Evolutionary conservation across 2,888 invertebrate species (phyloP), one percentile per base, ranked within the genome.

Genomic region (Candidula unifasciata): DNA sequence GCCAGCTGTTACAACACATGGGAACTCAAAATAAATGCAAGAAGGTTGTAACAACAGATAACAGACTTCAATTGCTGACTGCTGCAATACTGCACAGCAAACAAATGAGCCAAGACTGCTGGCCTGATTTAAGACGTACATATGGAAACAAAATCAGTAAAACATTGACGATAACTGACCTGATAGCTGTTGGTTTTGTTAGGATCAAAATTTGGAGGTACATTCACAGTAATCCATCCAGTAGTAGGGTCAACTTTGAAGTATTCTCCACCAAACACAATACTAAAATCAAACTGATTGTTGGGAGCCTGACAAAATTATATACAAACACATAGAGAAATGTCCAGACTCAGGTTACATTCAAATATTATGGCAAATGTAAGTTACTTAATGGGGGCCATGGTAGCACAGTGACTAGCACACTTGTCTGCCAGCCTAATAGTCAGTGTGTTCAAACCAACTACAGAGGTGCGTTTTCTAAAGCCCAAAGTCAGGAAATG

Each of bases 141-240:
- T 10, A 13, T 44, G 44, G 44, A 6, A 44, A 10, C 13, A n/a
- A 54, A 10, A 54, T 54, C 10, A 13, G 18, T 24, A 16, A 60
- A 60, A 24, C 18, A 6, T 18, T 2, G 10, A 71, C 13, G 6
- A 73, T 30, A 8, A 54, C 52, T 66, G 24, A 82, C 82, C 68
- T 68, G 27, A 52, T 76, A 77, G 30, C 13, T 21, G 21, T 1
- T 24, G 54, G 68, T 35, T 44, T 30, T 82, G 68, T 21, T 68
- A 2, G 21, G 52, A 30, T 88, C 87, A 10, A 80, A 27, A n/a
- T 81, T 80, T 18, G 89, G 73, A 6, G 89, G 88, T 68, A 81
- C 86, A 64, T 86, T 84, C 10, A 91, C 88, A 52, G 87, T 88
- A 21, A 92, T 88, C 10, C 86, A 86, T 44, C 92, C 91, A 27